A percentile compares a stretch with the other conserved stretches of the same genome.
Evolutionary conservation across 2,797 vertebrate genomes (phyloP).

Genomic region (Nyctibius grandis): DNA sequence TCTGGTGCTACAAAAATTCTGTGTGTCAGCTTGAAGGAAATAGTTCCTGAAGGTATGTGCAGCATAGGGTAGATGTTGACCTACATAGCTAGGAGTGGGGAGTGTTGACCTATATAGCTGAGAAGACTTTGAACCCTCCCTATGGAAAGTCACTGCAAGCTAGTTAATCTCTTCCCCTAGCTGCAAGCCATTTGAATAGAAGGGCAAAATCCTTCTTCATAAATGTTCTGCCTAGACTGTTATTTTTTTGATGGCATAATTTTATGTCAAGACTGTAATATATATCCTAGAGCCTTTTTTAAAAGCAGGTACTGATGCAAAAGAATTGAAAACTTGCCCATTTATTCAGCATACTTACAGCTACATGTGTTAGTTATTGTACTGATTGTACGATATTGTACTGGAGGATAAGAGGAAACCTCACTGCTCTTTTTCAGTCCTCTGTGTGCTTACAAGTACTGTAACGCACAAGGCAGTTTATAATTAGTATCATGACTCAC

Average conservation of each 20-base stretch:
- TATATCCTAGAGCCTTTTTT: not conserved
- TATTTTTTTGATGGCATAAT: not conserved
- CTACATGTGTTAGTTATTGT: not conserved
- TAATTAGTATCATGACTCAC: conserved; percentile 68
- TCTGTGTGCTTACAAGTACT: not conserved
- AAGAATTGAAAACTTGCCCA: not conserved
- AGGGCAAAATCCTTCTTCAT: not conserved
- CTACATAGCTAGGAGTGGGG: not conserved
- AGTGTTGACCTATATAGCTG: too few relatives aligned
- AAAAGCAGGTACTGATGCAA: not conserved
- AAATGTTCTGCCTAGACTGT: not conserved
- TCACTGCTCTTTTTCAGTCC: conserved; percentile 8
- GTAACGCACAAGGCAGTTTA: not conserved
- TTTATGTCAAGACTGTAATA: not conserved
- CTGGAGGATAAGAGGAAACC: not conserved
- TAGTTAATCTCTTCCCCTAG: not conserved
- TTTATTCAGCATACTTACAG: not conserved
- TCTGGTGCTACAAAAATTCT: not conserved
- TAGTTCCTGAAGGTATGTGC: not conserved
- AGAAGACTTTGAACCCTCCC: not conserved
- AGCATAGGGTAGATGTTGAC: not conserved
- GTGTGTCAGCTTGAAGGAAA: not conserved
- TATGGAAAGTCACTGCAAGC: not conserved
- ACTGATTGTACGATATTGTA: not conserved
- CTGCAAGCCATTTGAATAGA: not conserved